Evolutionary conservation across 2,113 vertebrate species (phyloP).

Genomic region (Rhinoderma darwinii): DNA sequence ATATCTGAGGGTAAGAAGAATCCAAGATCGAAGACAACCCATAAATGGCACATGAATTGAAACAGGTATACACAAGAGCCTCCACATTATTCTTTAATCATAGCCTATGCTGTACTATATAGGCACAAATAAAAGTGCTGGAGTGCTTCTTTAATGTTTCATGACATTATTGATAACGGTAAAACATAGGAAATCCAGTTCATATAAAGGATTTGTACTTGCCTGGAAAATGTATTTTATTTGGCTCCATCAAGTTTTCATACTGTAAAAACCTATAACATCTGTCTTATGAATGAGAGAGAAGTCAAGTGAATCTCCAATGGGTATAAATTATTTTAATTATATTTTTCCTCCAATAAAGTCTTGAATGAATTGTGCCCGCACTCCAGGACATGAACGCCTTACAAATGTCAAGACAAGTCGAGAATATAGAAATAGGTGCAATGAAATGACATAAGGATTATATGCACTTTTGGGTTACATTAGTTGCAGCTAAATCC

Average conservation of each 20-base stretch:
- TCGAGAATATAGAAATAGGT: background rate
- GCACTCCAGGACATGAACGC: background rate
- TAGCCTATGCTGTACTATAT: too few species aligned
- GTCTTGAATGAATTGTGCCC: background rate
- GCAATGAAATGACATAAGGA: background rate
- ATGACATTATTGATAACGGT: background rate
- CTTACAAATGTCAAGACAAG: background rate
- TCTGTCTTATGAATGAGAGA: constrained; percentile 17
- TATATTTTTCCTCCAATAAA: constrained; percentile 1
- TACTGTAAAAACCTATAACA: background rate
- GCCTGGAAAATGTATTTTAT: background rate
- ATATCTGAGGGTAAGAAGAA: too few species aligned
- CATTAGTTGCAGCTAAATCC: background rate
- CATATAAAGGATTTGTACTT: background rate
- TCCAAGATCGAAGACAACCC: too few species aligned
- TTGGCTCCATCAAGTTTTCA: constrained; percentile 15
- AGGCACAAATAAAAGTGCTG: too few species aligned
- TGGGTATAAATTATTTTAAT: constrained; percentile 18
- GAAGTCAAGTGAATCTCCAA: background rate
- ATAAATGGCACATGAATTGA: too few species aligned
- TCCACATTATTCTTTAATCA: too few species aligned
- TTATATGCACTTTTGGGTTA: background rate
- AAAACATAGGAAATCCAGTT: background rate
- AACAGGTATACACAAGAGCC: too few species aligned
- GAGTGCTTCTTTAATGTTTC: constrained; percentile 12